These are phyloP conservation scores for Xiphias gladius DNA, from an alignment of 2,113 vertebrate species.

Conservation along the genomic window DNA sequence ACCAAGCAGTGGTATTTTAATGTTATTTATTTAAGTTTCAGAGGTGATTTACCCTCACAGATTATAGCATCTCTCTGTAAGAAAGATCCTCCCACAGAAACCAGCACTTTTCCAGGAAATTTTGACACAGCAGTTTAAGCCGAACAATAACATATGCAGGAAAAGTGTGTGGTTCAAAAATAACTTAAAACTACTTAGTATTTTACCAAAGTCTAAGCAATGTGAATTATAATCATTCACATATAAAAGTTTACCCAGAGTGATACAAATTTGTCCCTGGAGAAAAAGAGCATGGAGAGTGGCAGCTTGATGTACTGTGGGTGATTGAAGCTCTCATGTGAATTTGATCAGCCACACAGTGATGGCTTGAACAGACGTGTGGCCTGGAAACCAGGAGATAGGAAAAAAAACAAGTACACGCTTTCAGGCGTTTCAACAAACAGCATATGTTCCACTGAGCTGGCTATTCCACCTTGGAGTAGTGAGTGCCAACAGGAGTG, in stretches of 20 bases:
- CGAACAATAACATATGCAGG: slow-evolving; percentile 46
- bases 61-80: slow-evolving; percentile 34
- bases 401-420: slow-evolving; percentile 44
- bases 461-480: slow-evolving; percentile 82
- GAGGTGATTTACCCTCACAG: slow-evolving; percentile 38
- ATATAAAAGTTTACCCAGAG: slow-evolving; percentile 56
- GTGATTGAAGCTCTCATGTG: slow-evolving; percentile 82
- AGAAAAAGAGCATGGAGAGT: slow-evolving; percentile 55
- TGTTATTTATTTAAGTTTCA: slow-evolving; percentile 26
- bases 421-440: slow-evolving; percentile 82
- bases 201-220: slow-evolving; percentile 44
- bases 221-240: slow-evolving; percentile 37
- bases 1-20: slow-evolving; percentile 8
- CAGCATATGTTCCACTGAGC: slow-evolving; percentile 86
- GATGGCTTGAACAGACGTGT: slow-evolving; percentile 83
- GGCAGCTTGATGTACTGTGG: slow-evolving; percentile 70
- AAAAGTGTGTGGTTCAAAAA: slow-evolving; percentile 34
- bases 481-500: slow-evolving; percentile 77
- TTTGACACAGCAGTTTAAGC: slow-evolving; percentile 57
- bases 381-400: slow-evolving; percentile 73
- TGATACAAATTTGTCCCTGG: slow-evolving; percentile 59
- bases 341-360: slow-evolving; percentile 79
- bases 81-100: slow-evolving; percentile 48
- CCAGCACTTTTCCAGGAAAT: slow-evolving; percentile 52
- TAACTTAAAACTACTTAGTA: slow-evolving; percentile 6